Base-by-base conservation (phyloP, 2,888 invertebrate species). In the Melitaea athalia region DNA sequence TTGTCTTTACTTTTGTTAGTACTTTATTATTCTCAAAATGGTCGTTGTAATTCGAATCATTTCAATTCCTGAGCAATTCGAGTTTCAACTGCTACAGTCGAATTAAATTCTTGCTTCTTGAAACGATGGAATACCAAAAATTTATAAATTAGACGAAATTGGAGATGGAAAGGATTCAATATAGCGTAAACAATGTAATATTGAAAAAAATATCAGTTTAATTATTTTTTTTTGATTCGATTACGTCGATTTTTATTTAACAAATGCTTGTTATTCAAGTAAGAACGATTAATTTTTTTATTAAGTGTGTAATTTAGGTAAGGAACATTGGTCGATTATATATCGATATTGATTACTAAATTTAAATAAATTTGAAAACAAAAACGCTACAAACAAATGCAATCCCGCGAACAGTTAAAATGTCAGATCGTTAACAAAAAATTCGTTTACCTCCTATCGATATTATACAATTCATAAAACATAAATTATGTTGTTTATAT, bases 401-500 rank as follows among this genome's bases (percentile, higher is more conserved):
- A 62, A 63, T 65, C 63, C 50, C 61, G 64, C 42, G 53, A 59
- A 64, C 62, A 43, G 66, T 72, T 69, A 71, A 62, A 72, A 73
- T 75, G 74, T 72, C 74, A 75, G 74, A 69, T 70, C 75, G 72
- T 75, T 73, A 72, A 75, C 75, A 69, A 74, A 74, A 76, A 75
- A 77, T 72, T 70, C 71, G 71, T 72, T 77, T 73, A 76, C 75
- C 73, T 69, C 64, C 73, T 74, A 77, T 75, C 76, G 73, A 78
- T 77, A 76, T 74, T 63, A 74, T 76, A 76, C 78, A 74, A 76
- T 77, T 75, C 76, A 76, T 76, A 76, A 75, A 76, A 74, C 67
- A 72, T 76, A 73, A 77, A 78, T 76, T 57, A 76, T 77, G 70
- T 74, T 76, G 74, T 77, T 77, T 74, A 71, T 68, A 72, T 76